Evolutionary conservation across 2,888 invertebrate species (phyloP).

Genomic region (Myathropa florea): DNA sequence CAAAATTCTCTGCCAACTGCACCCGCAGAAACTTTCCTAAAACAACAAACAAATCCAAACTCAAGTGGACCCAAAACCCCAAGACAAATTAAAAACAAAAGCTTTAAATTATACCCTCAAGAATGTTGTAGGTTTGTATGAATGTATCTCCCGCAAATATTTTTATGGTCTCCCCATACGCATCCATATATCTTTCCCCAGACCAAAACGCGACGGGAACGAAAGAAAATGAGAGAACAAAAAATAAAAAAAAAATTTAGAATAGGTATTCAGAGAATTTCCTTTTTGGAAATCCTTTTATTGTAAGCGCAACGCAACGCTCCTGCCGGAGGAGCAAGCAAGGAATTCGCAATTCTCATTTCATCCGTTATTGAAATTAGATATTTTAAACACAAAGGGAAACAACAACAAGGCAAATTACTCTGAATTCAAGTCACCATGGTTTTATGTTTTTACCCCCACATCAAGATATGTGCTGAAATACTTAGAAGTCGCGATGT

Average conservation of each 20-base stretch:
- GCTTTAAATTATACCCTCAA: slow-evolving; percentile 61
- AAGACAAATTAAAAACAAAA: slow-evolving; percentile 52
- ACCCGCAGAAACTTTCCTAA: neutral
- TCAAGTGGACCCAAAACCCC: slow-evolving; percentile 52
- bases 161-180: slow-evolving; percentile 36
- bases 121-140: neutral
- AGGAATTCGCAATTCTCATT: slow-evolving; percentile 46
- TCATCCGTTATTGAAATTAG: slow-evolving; percentile 34
- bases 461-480: neutral
- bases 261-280: slow-evolving; percentile 53
- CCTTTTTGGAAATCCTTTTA: slow-evolving; percentile 62
- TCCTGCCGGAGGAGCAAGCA: slow-evolving; percentile 16
- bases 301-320: slow-evolving; percentile 23
- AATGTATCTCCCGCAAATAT: slow-evolving; percentile 34
- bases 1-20: neutral
- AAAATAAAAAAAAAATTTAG: slow-evolving; percentile 17
- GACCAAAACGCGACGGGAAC: neutral
- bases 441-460: neutral
- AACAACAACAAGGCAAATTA: slow-evolving; percentile 39
- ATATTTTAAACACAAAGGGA: slow-evolving; percentile 39
- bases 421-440: neutral
- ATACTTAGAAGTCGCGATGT: neutral
- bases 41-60: slow-evolving; percentile 13
- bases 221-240: neutral
- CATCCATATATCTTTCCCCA: neutral